These are phyloP conservation scores for Dasyprocta punctata DNA, from an alignment of 2,113 vertebrate genomes.

Conservation along the genomic window DNA sequence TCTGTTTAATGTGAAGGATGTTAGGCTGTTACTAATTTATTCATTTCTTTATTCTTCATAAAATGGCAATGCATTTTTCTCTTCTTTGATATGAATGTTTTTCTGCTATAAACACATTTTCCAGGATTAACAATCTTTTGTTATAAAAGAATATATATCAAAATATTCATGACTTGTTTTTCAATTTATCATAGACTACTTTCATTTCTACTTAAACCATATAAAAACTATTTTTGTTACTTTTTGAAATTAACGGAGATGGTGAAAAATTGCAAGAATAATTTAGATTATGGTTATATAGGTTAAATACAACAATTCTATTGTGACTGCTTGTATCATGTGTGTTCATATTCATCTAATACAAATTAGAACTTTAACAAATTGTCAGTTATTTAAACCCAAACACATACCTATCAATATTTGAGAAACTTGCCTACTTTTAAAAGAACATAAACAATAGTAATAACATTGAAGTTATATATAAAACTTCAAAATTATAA, in stretches of 20 bases:
- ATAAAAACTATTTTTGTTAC: neutral
- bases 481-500: neutral
- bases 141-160: neutral
- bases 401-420: neutral
- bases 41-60: neutral
- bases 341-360: neutral
- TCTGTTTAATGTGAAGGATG: neutral
- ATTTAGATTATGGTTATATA: neutral
- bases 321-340: neutral
- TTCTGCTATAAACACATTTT: neutral
- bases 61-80: neutral
- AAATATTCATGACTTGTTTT: neutral
- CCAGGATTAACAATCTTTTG: neutral
- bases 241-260: neutral
- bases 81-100: neutral
- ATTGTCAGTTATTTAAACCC: neutral
- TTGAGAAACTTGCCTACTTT: neutral
- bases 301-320: neutral
- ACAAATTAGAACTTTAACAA: neutral
- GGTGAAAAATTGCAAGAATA: neutral
- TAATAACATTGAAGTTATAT: neutral
- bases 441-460: neutral
- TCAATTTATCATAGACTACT: neutral
- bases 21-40: neutral
- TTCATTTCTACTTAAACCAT: neutral